Evolutionary conservation across 2,797 vertebrate species (phyloP).

Genomic region (Tapirus indicus): DNA sequence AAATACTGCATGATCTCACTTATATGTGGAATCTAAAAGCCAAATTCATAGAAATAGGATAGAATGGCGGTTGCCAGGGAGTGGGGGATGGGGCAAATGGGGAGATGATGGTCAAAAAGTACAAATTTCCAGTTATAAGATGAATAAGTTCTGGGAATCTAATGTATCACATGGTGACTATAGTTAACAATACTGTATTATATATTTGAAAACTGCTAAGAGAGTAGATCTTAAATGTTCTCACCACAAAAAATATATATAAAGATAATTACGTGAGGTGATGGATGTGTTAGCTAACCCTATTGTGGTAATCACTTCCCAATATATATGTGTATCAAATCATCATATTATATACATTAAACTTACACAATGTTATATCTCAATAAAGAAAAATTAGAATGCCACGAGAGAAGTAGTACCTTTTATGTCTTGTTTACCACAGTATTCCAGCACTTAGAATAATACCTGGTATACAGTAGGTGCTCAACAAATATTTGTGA

Average conservation of each 20-base stretch:
- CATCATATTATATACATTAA: background rate
- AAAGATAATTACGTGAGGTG: background rate
- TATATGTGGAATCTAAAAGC: background rate
- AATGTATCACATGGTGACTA: background rate
- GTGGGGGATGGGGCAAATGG: background rate
- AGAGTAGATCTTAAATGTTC: background rate
- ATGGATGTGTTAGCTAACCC: background rate
- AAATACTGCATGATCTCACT: background rate
- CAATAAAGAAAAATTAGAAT: background rate
- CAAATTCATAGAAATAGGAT: background rate
- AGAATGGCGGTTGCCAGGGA: background rate
- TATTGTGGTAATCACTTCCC: background rate
- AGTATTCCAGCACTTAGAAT: background rate
- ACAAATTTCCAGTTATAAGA: background rate
- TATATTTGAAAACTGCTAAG: background rate
- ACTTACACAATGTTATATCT: background rate
- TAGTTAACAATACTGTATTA: background rate
- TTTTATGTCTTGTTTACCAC: constrained; percentile 21
- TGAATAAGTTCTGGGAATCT: background rate
- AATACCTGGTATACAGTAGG: background rate
- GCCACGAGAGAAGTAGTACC: background rate
- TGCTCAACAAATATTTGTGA: constrained; percentile 29
- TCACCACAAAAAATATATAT: background rate
- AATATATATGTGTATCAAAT: background rate
- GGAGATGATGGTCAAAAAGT: background rate